Evolutionary conservation across 2,888 invertebrate genomes (phyloP), one percentile per base, ranked within the genome.

Genomic region (Rhagium mordax): DNA sequence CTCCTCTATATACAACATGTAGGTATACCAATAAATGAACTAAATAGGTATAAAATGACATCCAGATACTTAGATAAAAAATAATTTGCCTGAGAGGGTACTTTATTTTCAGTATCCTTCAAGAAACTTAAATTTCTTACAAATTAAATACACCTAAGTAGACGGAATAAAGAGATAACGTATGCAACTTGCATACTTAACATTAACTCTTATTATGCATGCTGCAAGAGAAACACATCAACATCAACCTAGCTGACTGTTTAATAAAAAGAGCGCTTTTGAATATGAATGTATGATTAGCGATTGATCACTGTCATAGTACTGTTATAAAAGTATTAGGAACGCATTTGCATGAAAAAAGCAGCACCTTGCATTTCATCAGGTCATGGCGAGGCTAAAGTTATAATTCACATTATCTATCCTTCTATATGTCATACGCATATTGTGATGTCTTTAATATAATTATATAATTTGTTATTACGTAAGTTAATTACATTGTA

Each of bases 301-400:
- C 74, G 70, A 81, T 81, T 81, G 80, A 81, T 81, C 80, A 81
- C 77, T 80, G 81, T 81, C 81, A 78, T 53, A 73, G 61, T 70
- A 77, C 77, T 78, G 78, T 79, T 79, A 78, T 55, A 59, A 74
- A 57, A 29, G 69, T 79, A 79, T 79, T 80, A 77, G 78, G 77
- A 74, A 74, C 70, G 75, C 77, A 77, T 79, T 75, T 78, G 75
- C 77, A 75, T 78, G 48, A 59, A 15, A 70, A 69, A 69, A 69
- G 55, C 16, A 68, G 21, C 53, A 66, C 66, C 66, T 66, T 60
- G 73, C 65, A 55, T 62, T 73, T 57, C 74, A 71, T 74, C 67
- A 71, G 67, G 59, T 61, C 70, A 29, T 21, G 55, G 53, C 70
- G 67, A 66, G 70, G 70, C 57, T 66, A 61, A 41, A 72, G 55